Conservation (phyloP, 2,888 invertebrate genomes). For the Ametastegia equiseti region DNA sequence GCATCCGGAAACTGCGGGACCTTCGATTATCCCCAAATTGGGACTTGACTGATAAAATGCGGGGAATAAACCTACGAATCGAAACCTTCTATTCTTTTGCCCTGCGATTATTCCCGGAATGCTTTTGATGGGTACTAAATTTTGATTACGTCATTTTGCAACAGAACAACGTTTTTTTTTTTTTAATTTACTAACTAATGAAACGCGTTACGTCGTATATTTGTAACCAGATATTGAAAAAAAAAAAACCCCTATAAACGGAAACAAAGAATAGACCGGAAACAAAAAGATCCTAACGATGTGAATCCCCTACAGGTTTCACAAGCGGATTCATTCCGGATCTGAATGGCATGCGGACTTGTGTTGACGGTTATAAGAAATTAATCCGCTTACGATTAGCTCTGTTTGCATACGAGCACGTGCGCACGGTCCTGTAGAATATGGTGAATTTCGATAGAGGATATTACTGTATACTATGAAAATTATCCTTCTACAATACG, state of each 20-base stretch:
- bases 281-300: not conserved
- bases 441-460: constrained; percentile 20
- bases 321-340: constrained; percentile 29
- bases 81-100: too few species aligned
- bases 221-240: not conserved
- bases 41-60: not conserved
- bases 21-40: not conserved
- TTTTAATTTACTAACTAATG: not conserved
- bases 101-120: not conserved
- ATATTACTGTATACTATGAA: not conserved
- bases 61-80: not conserved
- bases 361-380: not conserved
- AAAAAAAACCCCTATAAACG: too few species aligned
- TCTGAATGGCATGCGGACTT: constrained; percentile 19
- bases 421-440: constrained; percentile 8
- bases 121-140: not conserved
- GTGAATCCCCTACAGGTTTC: constrained; percentile 7
- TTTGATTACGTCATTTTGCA: not conserved
- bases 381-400: constrained; percentile 23
- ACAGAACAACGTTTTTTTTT: not conserved
- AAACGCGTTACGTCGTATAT: not conserved
- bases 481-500: not conserved
- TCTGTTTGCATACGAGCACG: not conserved
- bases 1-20: not conserved
- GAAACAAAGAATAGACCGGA: too few species aligned